These are phyloP conservation scores for Tenebrio molitor DNA, from an alignment of 1,140 invertebrate species.

Conservation along the genomic window DNA sequence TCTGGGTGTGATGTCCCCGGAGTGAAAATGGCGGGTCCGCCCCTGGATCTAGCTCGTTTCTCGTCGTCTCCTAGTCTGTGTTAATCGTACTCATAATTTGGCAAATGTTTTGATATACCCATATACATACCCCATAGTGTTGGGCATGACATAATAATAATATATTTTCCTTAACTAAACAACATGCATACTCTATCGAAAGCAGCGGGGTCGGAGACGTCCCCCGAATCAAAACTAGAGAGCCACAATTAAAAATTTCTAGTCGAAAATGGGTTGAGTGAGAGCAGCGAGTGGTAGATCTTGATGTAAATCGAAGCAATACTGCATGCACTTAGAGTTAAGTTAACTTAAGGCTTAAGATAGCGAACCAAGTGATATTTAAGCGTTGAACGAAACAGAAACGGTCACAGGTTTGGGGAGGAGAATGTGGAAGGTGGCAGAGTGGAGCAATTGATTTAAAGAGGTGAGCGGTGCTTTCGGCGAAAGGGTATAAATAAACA, in stretches of 20 bases:
- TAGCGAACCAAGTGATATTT: constrained; percentile 44
- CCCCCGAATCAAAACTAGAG: constrained; percentile 25
- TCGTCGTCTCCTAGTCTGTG: constrained; percentile 43
- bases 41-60: constrained; percentile 37
- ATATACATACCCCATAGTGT: constrained; percentile 36
- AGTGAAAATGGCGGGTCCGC: no score
- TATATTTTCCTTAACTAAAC: constrained; percentile 34
- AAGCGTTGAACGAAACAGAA: constrained; percentile 2
- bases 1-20: no score
- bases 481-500: no score
- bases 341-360: constrained; percentile 43
- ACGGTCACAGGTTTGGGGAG: not conserved
- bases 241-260: constrained; percentile 16
- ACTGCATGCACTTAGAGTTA: constrained; percentile 43
- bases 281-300: constrained; percentile 2
- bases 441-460: no score
- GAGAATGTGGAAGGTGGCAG: no score
- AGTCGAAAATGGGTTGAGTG: not conserved
- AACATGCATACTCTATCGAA: constrained; percentile 55
- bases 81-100: constrained; percentile 42
- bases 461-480: no score
- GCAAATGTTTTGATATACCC: constrained; percentile 41
- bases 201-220: not conserved
- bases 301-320: constrained; percentile 42
- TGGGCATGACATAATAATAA: constrained; percentile 26